A percentile compares a stretch with the other conserved stretches of the same genome.
Conservation (phyloP, 2,113 vertebrate species). For the Xerus inauris region DNA sequence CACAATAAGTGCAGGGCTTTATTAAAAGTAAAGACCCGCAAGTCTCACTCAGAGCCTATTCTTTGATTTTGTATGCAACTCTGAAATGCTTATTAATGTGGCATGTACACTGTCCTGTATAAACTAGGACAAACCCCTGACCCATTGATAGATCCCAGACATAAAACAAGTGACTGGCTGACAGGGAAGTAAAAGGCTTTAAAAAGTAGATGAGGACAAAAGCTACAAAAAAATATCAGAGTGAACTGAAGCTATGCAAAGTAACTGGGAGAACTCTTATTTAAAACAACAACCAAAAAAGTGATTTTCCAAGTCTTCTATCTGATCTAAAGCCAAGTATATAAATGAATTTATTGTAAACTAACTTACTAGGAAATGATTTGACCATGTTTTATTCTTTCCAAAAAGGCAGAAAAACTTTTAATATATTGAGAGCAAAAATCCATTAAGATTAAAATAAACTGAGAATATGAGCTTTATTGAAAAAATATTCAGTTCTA, state of each 20-base stretch:
- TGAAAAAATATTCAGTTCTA: not conserved
- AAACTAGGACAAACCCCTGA: not conserved
- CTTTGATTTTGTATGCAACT: not conserved
- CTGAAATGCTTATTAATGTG: not conserved
- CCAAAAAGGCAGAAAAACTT: not conserved
- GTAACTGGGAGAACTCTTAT: not conserved
- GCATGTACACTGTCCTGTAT: not conserved
- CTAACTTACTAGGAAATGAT: not conserved
- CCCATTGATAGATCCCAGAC: not conserved
- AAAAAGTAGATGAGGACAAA: not conserved
- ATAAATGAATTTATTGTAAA: not conserved
- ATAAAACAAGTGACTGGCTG: not conserved
- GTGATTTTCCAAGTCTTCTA: not conserved
- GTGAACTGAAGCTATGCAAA: not conserved
- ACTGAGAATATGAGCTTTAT: not conserved
- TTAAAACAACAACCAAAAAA: not conserved
- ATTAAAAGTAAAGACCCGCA: not conserved
- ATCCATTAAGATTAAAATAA: not conserved
- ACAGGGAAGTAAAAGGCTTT: not conserved
- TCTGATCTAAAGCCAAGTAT: not conserved
- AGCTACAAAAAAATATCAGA: not conserved
- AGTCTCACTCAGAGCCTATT: not conserved
- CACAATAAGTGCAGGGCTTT: not conserved
- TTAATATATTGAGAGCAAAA: not conserved
- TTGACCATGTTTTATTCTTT: not conserved